These are phyloP conservation scores for Eulacestoma nigropectus DNA, from an alignment of 2,113 vertebrate genomes.

Conservation along the genomic window DNA sequence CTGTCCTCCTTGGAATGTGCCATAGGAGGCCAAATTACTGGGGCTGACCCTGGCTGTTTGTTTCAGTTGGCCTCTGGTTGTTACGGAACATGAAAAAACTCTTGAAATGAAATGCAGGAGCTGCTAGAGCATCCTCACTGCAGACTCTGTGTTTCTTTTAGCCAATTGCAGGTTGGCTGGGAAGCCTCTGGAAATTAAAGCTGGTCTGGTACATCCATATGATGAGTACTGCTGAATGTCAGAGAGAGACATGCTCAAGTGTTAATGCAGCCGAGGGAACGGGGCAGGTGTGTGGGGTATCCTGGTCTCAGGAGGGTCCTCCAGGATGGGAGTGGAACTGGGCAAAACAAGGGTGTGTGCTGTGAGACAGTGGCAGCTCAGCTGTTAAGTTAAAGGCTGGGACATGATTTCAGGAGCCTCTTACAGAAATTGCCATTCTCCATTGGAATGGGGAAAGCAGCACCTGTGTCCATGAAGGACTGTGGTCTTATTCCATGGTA, in stretches of 20 bases:
- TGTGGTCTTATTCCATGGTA: neutral
- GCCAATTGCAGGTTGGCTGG: neutral
- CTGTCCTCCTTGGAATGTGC: neutral
- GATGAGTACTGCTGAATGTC: neutral
- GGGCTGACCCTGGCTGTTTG: neutral
- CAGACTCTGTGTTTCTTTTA: neutral
- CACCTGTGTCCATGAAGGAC: neutral
- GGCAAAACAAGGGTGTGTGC: neutral
- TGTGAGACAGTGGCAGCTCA: neutral
- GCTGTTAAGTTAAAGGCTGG: neutral
- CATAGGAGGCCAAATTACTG: rapidly evolving
- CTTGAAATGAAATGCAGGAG: neutral
- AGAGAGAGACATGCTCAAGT: rapidly evolving
- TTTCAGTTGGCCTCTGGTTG: neutral
- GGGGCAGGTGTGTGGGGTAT: neutral
- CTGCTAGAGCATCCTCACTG: neutral
- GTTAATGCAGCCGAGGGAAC: rapidly evolving
- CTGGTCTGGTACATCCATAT: rapidly evolving
- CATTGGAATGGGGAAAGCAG: neutral
- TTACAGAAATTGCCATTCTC: neutral
- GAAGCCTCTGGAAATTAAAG: neutral
- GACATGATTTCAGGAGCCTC: neutral
- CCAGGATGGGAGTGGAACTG: neutral
- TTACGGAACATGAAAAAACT: neutral
- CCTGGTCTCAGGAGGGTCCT: neutral